Percentiles rank a stretch among this genome's conserved stretches.
These are phyloP conservation scores for Tolmerus cingulatus DNA, from an alignment of 2,888 invertebrate genomes.

Conservation along the genomic window DNA sequence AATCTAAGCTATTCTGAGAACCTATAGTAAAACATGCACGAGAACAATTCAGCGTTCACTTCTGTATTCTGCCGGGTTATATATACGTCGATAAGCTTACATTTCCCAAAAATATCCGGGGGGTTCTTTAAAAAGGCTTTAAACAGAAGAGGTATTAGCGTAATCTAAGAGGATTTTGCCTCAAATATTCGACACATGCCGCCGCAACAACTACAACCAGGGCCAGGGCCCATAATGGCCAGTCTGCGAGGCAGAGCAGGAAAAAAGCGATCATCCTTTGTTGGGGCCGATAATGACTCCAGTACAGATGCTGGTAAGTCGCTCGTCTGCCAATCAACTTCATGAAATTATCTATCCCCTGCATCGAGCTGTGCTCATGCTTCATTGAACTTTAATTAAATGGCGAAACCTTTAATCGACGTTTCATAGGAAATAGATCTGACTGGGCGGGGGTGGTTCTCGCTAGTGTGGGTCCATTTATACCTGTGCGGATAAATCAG, in stretches of 20 bases:
- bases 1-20: not conserved
- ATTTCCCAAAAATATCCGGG: not conserved
- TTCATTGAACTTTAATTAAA: slow-evolving; percentile 22
- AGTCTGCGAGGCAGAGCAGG: not conserved
- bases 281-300: not conserved
- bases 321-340: not conserved
- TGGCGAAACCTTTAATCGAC: not conserved
- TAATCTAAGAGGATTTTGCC: not conserved
- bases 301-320: not conserved
- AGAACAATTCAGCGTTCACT: not conserved
- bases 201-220: not conserved
- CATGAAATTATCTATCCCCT: not conserved
- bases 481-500: not conserved
- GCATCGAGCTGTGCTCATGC: not conserved
- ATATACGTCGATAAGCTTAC: not conserved
- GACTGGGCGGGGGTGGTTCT: not conserved
- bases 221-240: not conserved
- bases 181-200: not conserved
- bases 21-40: not conserved
- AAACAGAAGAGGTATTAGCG: not conserved
- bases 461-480: not conserved
- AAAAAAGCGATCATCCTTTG: not conserved
- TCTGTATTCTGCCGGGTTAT: not conserved
- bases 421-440: not conserved
- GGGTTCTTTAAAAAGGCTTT: not conserved